Percentiles rank a stretch among this genome's conserved stretches.
Evolutionary conservation across 2,797 vertebrate species (phyloP).

Genomic region (Xenentodon cancila): DNA sequence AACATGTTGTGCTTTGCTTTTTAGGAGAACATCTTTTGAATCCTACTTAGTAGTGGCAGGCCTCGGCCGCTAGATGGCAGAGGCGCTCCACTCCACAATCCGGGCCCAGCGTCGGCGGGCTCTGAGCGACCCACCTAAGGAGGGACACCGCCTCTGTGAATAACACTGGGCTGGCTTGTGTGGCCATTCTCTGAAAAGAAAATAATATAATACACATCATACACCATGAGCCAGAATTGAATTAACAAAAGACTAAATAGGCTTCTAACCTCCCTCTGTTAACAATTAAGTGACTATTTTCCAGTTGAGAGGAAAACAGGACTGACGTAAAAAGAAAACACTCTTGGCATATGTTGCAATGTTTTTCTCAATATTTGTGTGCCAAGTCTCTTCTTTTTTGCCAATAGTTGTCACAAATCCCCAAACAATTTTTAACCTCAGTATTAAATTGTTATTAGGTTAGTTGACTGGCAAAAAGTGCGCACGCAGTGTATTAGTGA

Average conservation of each 20-base stretch:
- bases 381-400: slow-evolving; percentile 46
- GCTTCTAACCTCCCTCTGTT: slow-evolving; percentile 20
- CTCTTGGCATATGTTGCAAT: slow-evolving; percentile 56
- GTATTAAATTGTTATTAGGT: slow-evolving; percentile 73
- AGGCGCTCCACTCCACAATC: not conserved
- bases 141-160: not conserved
- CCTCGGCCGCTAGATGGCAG: slow-evolving; percentile 57
- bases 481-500: slow-evolving; percentile 41
- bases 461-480: slow-evolving; percentile 38
- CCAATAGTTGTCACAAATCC: slow-evolving; percentile 67
- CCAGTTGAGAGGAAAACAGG: slow-evolving; percentile 40
- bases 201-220: not conserved
- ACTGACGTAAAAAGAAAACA: slow-evolving; percentile 51
- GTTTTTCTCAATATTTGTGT: slow-evolving; percentile 45
- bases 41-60: not conserved
- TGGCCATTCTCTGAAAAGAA: not conserved
- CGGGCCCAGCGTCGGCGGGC: rapidly evolving
- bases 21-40: too few relatives aligned
- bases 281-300: slow-evolving; percentile 18
- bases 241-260: slow-evolving; percentile 7
- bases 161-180: not conserved
- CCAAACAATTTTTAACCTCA: slow-evolving; percentile 69
- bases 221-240: slow-evolving; percentile 12
- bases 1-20: too few relatives aligned
- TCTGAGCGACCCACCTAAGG: not conserved